Evolutionary conservation across 64 coral and sea anemone species (phyloP).

Genomic region (Pocillopora verrucosa): DNA sequence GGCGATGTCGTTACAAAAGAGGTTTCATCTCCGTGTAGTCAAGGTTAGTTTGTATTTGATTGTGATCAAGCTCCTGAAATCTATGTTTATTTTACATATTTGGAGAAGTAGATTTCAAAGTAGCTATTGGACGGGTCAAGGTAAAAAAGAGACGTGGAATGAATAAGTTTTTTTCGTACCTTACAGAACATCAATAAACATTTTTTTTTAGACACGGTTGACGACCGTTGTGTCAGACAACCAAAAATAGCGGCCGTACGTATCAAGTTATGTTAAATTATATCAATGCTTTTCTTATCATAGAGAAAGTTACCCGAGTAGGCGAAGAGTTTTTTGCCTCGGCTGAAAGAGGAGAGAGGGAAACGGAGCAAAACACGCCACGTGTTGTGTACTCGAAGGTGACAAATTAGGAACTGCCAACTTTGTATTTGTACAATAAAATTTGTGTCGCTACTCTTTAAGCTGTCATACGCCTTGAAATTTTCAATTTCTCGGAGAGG

Average conservation of each 20-base stretch:
- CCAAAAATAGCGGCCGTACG: neutral
- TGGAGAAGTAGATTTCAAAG: neutral
- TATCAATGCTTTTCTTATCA: neutral
- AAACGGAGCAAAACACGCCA: constrained; percentile 31
- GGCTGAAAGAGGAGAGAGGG: neutral
- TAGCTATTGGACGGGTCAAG: neutral
- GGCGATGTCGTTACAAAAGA: constrained; percentile 31
- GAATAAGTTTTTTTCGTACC: neutral
- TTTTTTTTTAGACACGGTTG: neutral
- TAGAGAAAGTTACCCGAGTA: neutral
- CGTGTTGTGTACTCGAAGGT: constrained; percentile 59
- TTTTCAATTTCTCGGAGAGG: too few relatives aligned
- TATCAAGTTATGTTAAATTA: neutral
- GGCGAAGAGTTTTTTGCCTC: neutral
- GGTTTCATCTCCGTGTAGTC: neutral
- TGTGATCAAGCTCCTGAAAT: neutral
- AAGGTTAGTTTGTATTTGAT: constrained; percentile 4
- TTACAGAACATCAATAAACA: constrained; percentile 7
- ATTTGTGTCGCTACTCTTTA: too few relatives aligned
- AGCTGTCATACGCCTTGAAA: too few relatives aligned
- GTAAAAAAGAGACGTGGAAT: neutral
- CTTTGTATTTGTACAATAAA: too few relatives aligned
- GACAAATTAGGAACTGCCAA: constrained; percentile 5
- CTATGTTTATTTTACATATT: neutral
- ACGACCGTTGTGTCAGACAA: neutral